Percentiles rank a stretch among this genome's conserved stretches.
Evolutionary conservation across 1,140 invertebrate species (phyloP).

Genomic region (Drosophila saltans): DNA sequence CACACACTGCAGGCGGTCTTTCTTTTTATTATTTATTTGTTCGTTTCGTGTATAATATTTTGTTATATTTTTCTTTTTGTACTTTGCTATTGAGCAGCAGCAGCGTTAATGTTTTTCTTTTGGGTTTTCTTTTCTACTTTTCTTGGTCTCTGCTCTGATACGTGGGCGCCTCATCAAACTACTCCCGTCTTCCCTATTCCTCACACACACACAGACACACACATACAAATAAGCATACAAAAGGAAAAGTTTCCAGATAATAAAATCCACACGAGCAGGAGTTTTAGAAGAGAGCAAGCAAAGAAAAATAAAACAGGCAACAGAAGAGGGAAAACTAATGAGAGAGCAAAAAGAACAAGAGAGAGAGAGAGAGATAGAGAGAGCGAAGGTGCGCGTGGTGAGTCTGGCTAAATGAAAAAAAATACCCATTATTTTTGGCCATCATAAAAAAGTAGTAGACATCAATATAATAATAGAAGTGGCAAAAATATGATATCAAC

Average conservation of each 20-base stretch:
- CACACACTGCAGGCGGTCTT: constrained; percentile 49
- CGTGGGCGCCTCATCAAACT: constrained; percentile 67
- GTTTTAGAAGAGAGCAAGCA: constrained; percentile 20
- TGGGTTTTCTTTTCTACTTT: constrained; percentile 33
- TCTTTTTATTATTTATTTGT: neutral
- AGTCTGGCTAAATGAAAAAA: constrained; percentile 34
- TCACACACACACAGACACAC: constrained; percentile 31
- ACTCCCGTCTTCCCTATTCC: neutral
- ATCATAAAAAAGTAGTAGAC: constrained; percentile 60
- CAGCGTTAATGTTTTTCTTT: constrained; percentile 64
- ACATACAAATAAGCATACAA: constrained; percentile 39
- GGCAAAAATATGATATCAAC: constrained; percentile 80
- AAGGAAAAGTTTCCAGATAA: constrained; percentile 77
- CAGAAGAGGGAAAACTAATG: neutral
- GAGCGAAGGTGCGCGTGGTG: constrained; percentile 40
- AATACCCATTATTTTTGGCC: constrained; percentile 65
- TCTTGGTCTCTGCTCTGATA: constrained; percentile 59
- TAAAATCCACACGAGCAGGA: constrained; percentile 58
- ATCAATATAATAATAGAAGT: constrained; percentile 76
- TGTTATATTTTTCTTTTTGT: constrained; percentile 4
- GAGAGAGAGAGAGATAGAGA: constrained; percentile 12
- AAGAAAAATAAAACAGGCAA: neutral
- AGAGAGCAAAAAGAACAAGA: constrained; percentile 13
- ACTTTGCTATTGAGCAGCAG: constrained; percentile 44
- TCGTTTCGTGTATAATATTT: constrained; percentile 5